Conservation (phyloP, 2,113 vertebrate species). For the Mesoclemmys tuberculata region DNA sequence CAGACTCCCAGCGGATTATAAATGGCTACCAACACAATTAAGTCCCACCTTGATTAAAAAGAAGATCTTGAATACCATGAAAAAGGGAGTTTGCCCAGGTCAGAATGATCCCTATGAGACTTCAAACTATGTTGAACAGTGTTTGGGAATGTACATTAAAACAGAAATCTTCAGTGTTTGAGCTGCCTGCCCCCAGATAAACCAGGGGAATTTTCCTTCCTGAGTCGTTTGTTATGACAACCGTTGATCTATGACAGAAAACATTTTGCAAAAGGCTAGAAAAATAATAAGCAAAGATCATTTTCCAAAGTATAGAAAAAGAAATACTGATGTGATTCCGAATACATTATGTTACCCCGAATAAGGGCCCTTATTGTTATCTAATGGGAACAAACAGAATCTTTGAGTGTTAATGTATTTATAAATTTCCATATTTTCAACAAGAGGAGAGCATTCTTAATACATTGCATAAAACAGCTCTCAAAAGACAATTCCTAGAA, state of each 20-base stretch:
- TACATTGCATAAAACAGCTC: not conserved
- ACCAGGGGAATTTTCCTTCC: not conserved
- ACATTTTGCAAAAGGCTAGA: conserved; percentile 5
- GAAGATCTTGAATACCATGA: not conserved
- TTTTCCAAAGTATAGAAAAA: conserved; percentile 15
- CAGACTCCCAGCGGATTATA: not conserved
- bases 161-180: not conserved
- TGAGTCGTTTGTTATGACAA: not conserved
- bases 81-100: not conserved
- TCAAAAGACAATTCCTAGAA: conserved; percentile 1
- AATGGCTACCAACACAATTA: not conserved
- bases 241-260: conserved; percentile 22
- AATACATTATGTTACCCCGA: no score
- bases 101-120: not conserved
- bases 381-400: conserved; percentile 17
- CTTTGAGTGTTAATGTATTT: conserved; percentile 19
- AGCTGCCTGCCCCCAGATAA: not conserved
- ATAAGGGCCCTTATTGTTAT: conserved; percentile 19
- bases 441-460: not conserved
- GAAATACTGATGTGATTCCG: not conserved
- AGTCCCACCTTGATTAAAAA: not conserved
- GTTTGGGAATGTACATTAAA: not conserved
- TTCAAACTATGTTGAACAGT: not conserved
- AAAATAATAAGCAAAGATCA: conserved; percentile 56
- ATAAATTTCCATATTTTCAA: not conserved